Evolutionary conservation across 2,888 invertebrate species (phyloP).

Genomic region (Drosophila tanythrix): DNA sequence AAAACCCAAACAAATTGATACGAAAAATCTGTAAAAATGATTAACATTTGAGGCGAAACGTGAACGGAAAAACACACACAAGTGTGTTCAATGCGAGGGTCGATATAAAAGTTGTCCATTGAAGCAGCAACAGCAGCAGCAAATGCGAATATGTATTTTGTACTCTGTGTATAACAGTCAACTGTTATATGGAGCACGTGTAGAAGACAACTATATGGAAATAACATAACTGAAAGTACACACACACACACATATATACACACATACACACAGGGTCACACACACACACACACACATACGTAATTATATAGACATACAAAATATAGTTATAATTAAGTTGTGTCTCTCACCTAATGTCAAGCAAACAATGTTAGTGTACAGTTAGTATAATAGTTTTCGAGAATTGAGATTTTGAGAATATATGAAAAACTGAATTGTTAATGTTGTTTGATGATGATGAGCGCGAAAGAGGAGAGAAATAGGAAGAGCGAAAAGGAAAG

Average conservation of each 20-base stretch:
- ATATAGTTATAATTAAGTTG: slow-evolving; percentile 33
- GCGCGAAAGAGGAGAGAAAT: slow-evolving; percentile 1
- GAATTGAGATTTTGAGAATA: slow-evolving; percentile 31
- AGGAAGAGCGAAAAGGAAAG: neutral
- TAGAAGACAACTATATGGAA: slow-evolving; percentile 9
- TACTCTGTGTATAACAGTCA: slow-evolving; percentile 26
- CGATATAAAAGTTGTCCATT: slow-evolving; percentile 23
- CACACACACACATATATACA: slow-evolving; percentile 1
- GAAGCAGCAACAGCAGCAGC: neutral
- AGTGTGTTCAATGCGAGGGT: slow-evolving; percentile 31
- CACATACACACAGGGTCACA: neutral
- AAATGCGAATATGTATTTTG: slow-evolving; percentile 16
- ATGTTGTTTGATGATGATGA: slow-evolving; percentile 26
- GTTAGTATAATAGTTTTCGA: slow-evolving; percentile 46
- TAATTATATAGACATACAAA: slow-evolving; percentile 15
- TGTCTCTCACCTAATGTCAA: slow-evolving; percentile 49
- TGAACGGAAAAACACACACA: slow-evolving; percentile 10
- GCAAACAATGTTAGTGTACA: slow-evolving; percentile 54
- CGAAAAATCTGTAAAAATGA: slow-evolving; percentile 19
- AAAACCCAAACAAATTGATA: slow-evolving; percentile 12
- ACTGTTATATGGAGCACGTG: slow-evolving; percentile 21
- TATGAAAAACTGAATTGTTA: slow-evolving; percentile 35
- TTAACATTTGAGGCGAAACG: slow-evolving; percentile 17
- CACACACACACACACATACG: slow-evolving; percentile 8
- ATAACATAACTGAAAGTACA: slow-evolving; percentile 16